These are phyloP conservation scores for Sylvicapra grimmia DNA, from an alignment of 2,113 vertebrate genomes.

Conservation along the genomic window DNA sequence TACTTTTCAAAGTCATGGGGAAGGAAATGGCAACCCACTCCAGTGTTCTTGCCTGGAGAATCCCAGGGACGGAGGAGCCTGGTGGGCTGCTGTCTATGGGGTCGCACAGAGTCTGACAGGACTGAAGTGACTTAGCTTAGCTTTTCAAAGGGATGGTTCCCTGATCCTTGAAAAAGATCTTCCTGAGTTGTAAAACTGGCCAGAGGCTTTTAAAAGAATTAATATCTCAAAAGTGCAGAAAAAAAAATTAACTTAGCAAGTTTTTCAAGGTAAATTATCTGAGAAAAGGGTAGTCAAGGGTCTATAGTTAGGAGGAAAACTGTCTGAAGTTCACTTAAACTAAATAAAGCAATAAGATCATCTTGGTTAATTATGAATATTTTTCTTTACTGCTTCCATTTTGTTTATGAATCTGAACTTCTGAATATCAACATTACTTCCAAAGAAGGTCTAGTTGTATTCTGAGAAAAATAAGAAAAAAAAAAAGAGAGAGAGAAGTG, in stretches of 20 bases:
- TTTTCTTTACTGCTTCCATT: neutral
- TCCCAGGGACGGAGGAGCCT: no score
- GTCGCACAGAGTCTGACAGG: no score
- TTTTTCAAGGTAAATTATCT: neutral
- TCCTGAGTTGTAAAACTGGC: neutral
- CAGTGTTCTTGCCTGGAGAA: no score
- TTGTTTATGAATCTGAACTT: slow-evolving; percentile 1
- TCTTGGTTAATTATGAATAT: neutral
- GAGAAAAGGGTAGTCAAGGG: neutral
- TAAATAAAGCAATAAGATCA: neutral
- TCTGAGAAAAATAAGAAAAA: neutral
- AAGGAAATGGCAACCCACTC: no score
- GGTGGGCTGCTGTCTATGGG: no score
- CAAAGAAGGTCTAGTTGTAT: neutral
- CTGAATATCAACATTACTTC: neutral
- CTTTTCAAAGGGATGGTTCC: neutral
- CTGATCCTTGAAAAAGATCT: neutral
- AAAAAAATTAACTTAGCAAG: neutral
- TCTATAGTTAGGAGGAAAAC: neutral
- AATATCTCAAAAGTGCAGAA: neutral
- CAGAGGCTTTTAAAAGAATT: neutral
- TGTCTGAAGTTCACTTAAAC: neutral
- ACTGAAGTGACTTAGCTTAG: no score
- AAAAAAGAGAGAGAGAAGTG: neutral
- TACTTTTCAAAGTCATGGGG: neutral